phyloP scores from a whole-genome alignment of 2,113 vertebrate genomes.

The Pluvialis apricaria region DNA sequence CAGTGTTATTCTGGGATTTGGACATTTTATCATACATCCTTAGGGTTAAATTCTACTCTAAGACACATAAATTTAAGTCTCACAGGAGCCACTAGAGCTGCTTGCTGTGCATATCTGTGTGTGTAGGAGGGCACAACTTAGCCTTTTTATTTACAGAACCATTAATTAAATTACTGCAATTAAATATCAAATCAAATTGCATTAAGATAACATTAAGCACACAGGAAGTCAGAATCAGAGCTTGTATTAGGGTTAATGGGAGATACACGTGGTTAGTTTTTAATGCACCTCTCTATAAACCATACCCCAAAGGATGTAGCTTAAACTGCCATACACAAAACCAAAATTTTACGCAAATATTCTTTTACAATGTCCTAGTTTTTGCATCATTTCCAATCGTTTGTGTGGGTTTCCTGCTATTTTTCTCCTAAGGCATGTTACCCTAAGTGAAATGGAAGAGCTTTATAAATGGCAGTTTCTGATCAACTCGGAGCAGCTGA shows the following conservation, averaged over 20 bases:
- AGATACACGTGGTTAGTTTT: not conserved
- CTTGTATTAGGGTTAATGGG: not conserved
- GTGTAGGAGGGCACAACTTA: not conserved
- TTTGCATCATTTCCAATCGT: not conserved
- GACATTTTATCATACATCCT: not conserved
- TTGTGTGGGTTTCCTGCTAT: not conserved
- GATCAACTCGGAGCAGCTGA: not conserved
- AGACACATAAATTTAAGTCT: not conserved
- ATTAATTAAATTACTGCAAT: constrained; percentile 61
- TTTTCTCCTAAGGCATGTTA: not conserved
- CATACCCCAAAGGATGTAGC: not conserved
- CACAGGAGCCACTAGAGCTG: not conserved
- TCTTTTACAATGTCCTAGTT: not conserved
- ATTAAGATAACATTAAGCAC: constrained; percentile 12
- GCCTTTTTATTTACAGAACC: constrained; percentile 45
- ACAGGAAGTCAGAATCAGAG: constrained; percentile 8
- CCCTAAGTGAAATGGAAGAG: not conserved
- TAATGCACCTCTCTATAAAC: not conserved
- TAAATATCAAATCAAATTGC: constrained; percentile 34
- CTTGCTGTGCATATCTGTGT: not conserved
- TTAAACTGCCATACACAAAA: not conserved
- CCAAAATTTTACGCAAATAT: not conserved
- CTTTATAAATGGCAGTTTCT: not conserved
- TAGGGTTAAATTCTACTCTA: not conserved
- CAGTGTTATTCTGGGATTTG: not conserved